Evolutionary conservation across 1,140 invertebrate species (phyloP), one percentile per base, ranked within the genome.

Genomic region (Trichonephila clavipes): DNA sequence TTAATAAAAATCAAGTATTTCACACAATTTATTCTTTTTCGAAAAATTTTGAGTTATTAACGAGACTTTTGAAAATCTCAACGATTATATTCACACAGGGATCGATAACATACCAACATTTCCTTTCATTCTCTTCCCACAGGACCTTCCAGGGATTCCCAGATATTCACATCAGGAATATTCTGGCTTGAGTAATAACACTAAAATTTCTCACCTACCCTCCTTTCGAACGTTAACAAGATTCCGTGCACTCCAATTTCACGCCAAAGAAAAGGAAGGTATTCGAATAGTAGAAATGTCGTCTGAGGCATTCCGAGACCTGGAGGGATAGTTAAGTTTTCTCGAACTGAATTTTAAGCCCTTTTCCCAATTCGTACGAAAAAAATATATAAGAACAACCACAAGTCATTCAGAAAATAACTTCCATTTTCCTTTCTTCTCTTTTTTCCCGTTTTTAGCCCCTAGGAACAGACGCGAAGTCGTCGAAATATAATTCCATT

Each of bases 401-500:
- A 51, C 88, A 72, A 89, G 88, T 72, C 88, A 89, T 58, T 89
- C 88, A 89, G 88, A 89, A 89, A 89, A 89, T 89, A 40, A 77
- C 44, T 59, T 89, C 66, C 28, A 7, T 16, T 2, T 51, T 51
- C 72, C 18, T 18, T 51, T 51, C 51, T 51, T 51, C 7, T 1
- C 18, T 34, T 18, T 77, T 40, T 77, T 1, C 34, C 4, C 34
- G 34, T 34, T 34, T 34, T 77, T 5, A 18, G 28, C 28, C 28
- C 40, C 24, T 1, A 12, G 28, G 72, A 14, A 18, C 28, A 18
- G 16, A 19, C 18, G 58, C n/a, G 44, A 59, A 16, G n/a, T n/a
- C 21, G n/a, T n/a, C 21, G n/a, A 18, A 59, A 59, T 58, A 77
- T 18, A 77, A 77, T 51, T 85, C 83, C n/a, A 85, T 85, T 24